Evolutionary conservation across 2,113 vertebrate genomes (phyloP).

Genomic region (Brachyistius frenatus): DNA sequence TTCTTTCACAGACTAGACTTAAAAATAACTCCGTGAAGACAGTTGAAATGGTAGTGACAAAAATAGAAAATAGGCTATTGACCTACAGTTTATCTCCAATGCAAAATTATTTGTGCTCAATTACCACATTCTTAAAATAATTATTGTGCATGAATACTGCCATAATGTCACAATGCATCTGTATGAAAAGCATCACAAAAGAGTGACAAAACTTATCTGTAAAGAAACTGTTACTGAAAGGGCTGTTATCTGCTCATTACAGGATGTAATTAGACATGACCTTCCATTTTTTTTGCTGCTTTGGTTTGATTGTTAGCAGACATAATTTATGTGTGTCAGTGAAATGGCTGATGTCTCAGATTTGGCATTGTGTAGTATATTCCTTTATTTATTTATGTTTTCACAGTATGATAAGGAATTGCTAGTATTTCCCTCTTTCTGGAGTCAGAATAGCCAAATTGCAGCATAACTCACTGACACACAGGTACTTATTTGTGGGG

Average conservation of each 20-base stretch:
- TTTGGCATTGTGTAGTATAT: background rate
- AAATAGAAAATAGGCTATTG: too few species aligned
- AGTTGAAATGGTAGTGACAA: too few species aligned
- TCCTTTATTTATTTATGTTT: conserved; percentile 17
- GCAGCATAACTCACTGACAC: background rate
- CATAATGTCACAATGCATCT: background rate
- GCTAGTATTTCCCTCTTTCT: background rate
- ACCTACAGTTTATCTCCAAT: too few species aligned
- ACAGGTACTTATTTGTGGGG: background rate
- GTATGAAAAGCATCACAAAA: background rate
- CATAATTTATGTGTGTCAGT: conserved; percentile 5
- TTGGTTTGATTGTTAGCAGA: conserved; percentile 4
- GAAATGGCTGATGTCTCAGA: background rate
- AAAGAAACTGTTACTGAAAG: background rate
- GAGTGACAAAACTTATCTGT: background rate
- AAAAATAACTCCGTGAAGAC: background rate
- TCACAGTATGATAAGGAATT: background rate
- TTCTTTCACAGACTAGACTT: conserved; percentile 23
- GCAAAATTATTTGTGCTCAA: too few species aligned
- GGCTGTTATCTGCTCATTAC: too few species aligned
- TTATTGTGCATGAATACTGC: background rate
- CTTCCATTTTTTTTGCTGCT: background rate
- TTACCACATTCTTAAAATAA: background rate
- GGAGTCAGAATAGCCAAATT: background rate
- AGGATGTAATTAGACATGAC: background rate